A percentile compares a stretch with the other conserved stretches of the same genome.
phyloP scores from a whole-genome alignment of 2,113 vertebrate genomes.

The Myiagra hebetior region DNA sequence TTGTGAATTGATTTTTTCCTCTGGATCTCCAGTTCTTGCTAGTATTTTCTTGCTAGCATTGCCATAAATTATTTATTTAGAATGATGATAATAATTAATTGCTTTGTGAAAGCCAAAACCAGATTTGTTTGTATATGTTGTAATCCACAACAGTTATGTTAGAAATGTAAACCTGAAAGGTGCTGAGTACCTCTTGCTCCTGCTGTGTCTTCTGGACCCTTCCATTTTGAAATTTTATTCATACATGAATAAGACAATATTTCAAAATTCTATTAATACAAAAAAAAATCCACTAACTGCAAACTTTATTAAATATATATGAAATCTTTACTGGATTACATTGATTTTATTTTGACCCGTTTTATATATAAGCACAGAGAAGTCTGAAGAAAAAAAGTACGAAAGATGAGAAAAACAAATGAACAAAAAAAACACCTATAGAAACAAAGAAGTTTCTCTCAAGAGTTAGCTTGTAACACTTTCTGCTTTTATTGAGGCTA shows the following conservation, averaged over 20 bases:
- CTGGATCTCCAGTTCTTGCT: not conserved
- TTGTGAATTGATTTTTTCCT: not conserved
- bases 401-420: not conserved
- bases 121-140: not conserved
- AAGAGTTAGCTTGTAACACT: not conserved
- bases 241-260: not conserved
- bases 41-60: not conserved
- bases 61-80: not conserved
- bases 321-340: not conserved
- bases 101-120: not conserved
- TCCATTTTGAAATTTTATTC: not conserved
- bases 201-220: not conserved
- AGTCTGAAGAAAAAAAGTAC: not conserved
- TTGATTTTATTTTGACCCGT: not conserved
- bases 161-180: not conserved
- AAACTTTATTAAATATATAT: not conserved
- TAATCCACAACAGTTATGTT: not conserved
- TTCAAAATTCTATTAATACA: not conserved
- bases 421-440: rapidly evolving
- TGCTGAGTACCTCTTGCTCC: not conserved
- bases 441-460: not conserved
- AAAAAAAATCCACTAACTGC: not conserved
- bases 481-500: not conserved
- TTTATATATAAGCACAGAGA: not conserved
- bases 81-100: not conserved